Evolutionary conservation across 2,888 invertebrate genomes (phyloP), one percentile per base, ranked within the genome.

Genomic region (Andrena trimmerana): DNA sequence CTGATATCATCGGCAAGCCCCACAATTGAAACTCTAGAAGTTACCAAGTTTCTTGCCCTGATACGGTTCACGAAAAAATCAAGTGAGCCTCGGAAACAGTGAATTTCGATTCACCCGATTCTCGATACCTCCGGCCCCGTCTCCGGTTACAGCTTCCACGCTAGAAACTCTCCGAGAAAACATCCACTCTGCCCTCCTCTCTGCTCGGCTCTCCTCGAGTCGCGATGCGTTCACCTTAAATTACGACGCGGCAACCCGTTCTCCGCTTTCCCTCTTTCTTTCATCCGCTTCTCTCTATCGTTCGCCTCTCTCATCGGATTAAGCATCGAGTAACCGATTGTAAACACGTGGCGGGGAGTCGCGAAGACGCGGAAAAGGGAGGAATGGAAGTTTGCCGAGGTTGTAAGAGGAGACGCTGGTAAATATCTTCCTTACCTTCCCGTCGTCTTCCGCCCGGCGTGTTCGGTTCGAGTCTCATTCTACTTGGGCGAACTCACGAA

Each of bases 261-360:
- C 42, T 42, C 20, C 73, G 77, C 36, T 54, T 7, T 2, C 42
- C 50, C 29, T 13, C 50, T 36, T 74, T 57, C 81, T 50, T 82
- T 71, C 82, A 42, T 67, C 69, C 54, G 29, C n/a, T 59, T 70
- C 62, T 63, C 59, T 52, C 59, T 42, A 27, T 52, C 79, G 80
- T 81, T 83, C 81, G 20, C 57, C 76, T 79, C 83, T 87, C 86
- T 84, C 88, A 84, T 86, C 83, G 86, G 85, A 89, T 90, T 88
- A 89, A 86, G 89, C 90, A 91, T 90, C 88, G 86, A 89, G 90
- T 89, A 91, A 90, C 90, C 90, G 87, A 90, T 91, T 90, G 91
- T 90, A 90, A 91, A 91, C 87, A 91, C 84, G 86, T 59, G 77
- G 75, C 4, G 27, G 83, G 77, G 70, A 66, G 36, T 31, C 78